These are phyloP conservation scores for Cataglyphis rosenhaueri DNA, from an alignment of 2,888 invertebrate genomes.

Conservation along the genomic window DNA sequence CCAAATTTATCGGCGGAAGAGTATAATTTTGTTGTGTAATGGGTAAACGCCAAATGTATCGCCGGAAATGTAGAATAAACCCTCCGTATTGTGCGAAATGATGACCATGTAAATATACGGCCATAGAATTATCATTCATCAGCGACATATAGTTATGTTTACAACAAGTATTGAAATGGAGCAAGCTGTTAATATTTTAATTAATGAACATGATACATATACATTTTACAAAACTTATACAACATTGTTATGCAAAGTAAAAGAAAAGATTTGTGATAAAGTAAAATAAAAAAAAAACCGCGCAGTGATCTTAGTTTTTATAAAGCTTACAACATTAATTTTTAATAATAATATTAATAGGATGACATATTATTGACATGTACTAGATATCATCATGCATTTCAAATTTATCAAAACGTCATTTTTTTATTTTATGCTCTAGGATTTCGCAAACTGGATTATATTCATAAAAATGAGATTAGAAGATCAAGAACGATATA, in stretches of 20 bases:
- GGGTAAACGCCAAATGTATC: not conserved
- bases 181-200: conserved; percentile 2
- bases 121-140: not conserved
- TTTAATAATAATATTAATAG: not conserved
- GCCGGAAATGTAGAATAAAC: not conserved
- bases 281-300: not conserved
- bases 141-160: not conserved
- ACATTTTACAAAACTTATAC: not conserved
- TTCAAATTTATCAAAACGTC: not conserved
- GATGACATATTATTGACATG: not conserved
- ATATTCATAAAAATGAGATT: not conserved
- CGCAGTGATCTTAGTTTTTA: not conserved
- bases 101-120: not conserved
- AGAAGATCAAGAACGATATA: conserved; percentile 41
- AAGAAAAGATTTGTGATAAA: not conserved
- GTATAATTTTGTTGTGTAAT: conserved; percentile 21
- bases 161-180: not conserved
- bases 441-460: not conserved
- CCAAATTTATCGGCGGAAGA: not conserved
- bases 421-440: not conserved
- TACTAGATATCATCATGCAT: not conserved
- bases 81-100: not conserved
- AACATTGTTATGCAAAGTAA: not conserved
- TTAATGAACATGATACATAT: not conserved
- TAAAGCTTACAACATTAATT: not conserved